Conservation (phyloP, 1,140 invertebrate genomes). For the Palaemon carinicauda region DNA sequence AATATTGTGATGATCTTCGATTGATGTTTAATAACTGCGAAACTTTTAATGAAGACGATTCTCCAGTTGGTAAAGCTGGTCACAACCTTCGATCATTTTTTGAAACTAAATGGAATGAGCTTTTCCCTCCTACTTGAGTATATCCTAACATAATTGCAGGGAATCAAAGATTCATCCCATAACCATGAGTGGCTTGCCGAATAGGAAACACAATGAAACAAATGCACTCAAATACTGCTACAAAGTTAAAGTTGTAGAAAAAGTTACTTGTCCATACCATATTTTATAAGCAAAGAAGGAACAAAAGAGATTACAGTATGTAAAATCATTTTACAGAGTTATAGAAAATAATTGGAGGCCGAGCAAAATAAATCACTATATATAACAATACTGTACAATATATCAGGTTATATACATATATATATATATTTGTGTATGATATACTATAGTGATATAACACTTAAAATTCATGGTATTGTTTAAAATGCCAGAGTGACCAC, state of each 20-base stretch:
- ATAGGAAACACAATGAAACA: too few species aligned
- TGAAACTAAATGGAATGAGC: conserved; percentile 83
- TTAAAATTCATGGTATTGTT: conserved; percentile 97
- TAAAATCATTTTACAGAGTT: too few species aligned
- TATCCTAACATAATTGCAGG: background rate
- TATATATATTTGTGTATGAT: background rate
- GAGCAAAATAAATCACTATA: too few species aligned
- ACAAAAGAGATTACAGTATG: too few species aligned
- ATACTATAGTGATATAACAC: conserved; percentile 71
- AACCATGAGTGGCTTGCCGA: background rate
- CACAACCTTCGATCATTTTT: conserved; percentile 92
- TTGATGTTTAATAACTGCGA: conserved; percentile 97
- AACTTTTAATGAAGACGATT: conserved; percentile 97
- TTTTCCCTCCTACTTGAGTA: conserved; percentile 62
- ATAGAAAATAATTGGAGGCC: too few species aligned
- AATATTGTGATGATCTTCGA: conserved; percentile 88
- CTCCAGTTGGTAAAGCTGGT: conserved; percentile 92
- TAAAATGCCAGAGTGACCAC: conserved; percentile 82
- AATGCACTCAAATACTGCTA: too few species aligned
- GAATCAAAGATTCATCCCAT: background rate
- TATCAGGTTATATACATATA: too few species aligned
- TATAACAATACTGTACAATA: too few species aligned
- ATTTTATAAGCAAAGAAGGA: too few species aligned
- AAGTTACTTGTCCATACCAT: too few species aligned
- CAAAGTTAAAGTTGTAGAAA: too few species aligned